phyloP scores from a whole-genome alignment of 2,113 vertebrate genomes.

The Brachirus orientalis region DNA sequence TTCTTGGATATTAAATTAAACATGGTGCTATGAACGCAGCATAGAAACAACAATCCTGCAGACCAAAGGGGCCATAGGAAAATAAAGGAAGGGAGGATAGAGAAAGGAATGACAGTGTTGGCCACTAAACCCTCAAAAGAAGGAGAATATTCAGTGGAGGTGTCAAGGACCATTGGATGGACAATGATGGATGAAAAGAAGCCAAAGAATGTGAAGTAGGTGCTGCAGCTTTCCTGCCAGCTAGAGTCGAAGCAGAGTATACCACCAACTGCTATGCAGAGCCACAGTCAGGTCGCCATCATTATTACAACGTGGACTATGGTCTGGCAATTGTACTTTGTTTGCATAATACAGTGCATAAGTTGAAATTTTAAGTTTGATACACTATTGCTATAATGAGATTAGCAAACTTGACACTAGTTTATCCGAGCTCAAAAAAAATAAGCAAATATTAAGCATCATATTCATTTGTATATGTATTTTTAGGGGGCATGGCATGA shows the following conservation, averaged over 20 bases:
- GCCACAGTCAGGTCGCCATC: too few relatives aligned
- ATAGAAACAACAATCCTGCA: slow-evolving; percentile 38
- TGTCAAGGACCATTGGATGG: slow-evolving; percentile 64
- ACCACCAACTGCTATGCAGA: neutral
- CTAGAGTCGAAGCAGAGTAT: slow-evolving; percentile 1
- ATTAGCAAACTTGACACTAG: too few relatives aligned
- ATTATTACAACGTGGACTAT: too few relatives aligned
- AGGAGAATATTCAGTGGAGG: slow-evolving; percentile 52
- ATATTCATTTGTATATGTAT: too few relatives aligned
- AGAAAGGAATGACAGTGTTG: slow-evolving; percentile 37
- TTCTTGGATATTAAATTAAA: slow-evolving; percentile 39
- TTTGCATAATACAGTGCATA: too few relatives aligned
- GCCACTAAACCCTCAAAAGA: slow-evolving; percentile 55
- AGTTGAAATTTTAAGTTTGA: too few relatives aligned
- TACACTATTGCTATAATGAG: too few relatives aligned
- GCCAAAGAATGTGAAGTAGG: slow-evolving; percentile 51
- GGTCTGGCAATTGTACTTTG: too few relatives aligned
- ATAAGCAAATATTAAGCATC: too few relatives aligned
- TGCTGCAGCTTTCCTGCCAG: slow-evolving; percentile 22
- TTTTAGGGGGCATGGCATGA: too few relatives aligned
- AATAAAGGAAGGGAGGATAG: slow-evolving; percentile 18
- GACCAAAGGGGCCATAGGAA: slow-evolving; percentile 16
- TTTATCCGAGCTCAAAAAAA: too few relatives aligned
- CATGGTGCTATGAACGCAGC: slow-evolving; percentile 38
- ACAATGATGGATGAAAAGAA: slow-evolving; percentile 50